Conservation (phyloP, 2,113 vertebrate species). For the Psilopsiagon aymara region DNA sequence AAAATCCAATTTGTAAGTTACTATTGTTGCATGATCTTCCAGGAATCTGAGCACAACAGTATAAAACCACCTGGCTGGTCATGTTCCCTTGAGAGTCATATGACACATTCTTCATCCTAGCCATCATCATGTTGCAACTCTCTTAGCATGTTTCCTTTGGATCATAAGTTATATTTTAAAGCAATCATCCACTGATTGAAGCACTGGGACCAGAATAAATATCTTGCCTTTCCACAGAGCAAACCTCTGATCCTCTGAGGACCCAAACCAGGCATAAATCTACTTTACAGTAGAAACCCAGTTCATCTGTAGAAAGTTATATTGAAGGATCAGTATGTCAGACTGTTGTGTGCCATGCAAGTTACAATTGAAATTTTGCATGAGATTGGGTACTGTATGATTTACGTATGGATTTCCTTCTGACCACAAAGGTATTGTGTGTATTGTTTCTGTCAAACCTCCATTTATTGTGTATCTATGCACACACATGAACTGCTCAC, state of each 20-base stretch:
- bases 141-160: neutral
- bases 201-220: neutral
- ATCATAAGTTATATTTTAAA: neutral
- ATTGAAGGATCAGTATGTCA: neutral
- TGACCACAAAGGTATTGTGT: neutral
- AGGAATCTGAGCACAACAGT: neutral
- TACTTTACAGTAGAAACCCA: neutral
- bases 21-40: neutral
- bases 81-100: neutral
- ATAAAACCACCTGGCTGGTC: neutral
- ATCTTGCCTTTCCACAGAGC: neutral
- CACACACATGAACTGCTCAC: neutral
- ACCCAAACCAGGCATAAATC: neutral
- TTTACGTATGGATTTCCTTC: neutral
- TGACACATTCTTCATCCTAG: neutral
- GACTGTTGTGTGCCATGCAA: neutral
- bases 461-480: neutral
- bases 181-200: neutral
- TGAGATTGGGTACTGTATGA: neutral
- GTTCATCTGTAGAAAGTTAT: neutral
- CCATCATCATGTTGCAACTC: neutral
- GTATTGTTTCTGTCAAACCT: neutral
- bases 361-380: neutral
- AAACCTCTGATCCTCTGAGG: neutral
- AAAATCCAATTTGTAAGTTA: neutral